Percentiles rank a stretch among this genome's conserved stretches.
These are phyloP conservation scores for Salticus scenicus DNA, from an alignment of 2,888 invertebrate genomes.

Conservation along the genomic window DNA sequence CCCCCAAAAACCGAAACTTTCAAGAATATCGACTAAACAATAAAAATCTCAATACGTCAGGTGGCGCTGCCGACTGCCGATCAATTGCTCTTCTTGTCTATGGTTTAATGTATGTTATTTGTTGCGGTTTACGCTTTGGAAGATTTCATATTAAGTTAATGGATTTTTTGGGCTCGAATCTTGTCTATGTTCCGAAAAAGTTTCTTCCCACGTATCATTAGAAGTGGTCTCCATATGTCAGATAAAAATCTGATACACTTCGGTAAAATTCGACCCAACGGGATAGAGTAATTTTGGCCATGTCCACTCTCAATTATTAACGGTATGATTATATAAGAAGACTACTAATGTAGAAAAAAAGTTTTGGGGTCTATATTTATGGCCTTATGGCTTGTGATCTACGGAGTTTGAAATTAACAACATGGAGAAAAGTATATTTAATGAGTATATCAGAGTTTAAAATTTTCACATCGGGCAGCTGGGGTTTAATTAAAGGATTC, in stretches of 20 bases:
- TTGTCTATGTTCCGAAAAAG: not conserved
- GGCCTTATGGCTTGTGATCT: constrained; percentile 23
- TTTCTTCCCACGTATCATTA: constrained; percentile 37
- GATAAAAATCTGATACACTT: constrained; percentile 26
- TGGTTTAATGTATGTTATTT: constrained; percentile 53
- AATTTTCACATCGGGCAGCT: constrained; percentile 7
- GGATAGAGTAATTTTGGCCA: constrained; percentile 37
- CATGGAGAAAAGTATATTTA: constrained; percentile 16
- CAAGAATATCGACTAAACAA: constrained; percentile 25
- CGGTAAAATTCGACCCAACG: constrained; percentile 33
- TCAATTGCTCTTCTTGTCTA: constrained; percentile 33
- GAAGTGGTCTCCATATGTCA: constrained; percentile 25
- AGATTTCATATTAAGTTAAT: constrained; percentile 46
- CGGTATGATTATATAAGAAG: not conserved
- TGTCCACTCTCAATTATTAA: constrained; percentile 52
- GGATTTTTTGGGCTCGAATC: constrained; percentile 36
- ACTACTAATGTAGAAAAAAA: not conserved
- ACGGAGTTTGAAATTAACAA: constrained; percentile 47
- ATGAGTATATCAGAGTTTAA: constrained; percentile 15
- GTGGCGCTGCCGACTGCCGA: constrained; percentile 20
- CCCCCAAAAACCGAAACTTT: constrained; percentile 3
- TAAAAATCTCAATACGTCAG: constrained; percentile 14
- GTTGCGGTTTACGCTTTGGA: constrained; percentile 29
- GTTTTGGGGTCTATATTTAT: constrained; percentile 37
- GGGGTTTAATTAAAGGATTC: constrained; percentile 31